phyloP scores from a whole-genome alignment of 37 sponge, comb jelly and placozoan genomes.

The Aplysina aerophoba region DNA sequence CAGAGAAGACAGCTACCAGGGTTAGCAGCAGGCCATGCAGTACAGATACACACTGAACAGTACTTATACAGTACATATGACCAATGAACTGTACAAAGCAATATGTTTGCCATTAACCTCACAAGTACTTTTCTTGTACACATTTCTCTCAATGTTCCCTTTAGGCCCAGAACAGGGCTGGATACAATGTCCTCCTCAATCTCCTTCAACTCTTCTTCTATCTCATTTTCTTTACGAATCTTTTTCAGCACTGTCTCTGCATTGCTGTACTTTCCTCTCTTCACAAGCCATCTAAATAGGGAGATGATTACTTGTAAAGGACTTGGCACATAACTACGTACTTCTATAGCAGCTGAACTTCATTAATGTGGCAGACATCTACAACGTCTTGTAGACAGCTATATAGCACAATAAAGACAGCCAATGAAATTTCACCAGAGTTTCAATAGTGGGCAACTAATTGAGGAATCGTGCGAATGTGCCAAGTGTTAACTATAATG shows the following conservation, averaged over 20 bases:
- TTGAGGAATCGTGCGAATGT: too few relatives aligned
- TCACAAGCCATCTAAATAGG: constrained; percentile 58
- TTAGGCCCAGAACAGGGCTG: neutral
- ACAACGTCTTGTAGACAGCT: too few relatives aligned
- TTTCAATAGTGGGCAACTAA: too few relatives aligned
- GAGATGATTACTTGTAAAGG: neutral
- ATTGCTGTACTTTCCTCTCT: constrained; percentile 40
- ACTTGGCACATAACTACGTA: too few relatives aligned
- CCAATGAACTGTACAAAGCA: too few relatives aligned
- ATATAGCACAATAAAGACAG: too few relatives aligned
- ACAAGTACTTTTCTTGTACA: neutral
- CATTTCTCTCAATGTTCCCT: constrained; percentile 1
- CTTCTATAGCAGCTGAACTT: too few relatives aligned
- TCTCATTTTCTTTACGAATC: constrained; percentile 21
- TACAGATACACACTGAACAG: neutral
- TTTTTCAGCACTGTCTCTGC: constrained; percentile 33
- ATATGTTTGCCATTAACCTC: constrained; percentile 6
- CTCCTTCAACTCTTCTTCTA: constrained; percentile 41
- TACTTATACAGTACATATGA: neutral
- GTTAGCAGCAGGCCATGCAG: constrained; percentile 21
- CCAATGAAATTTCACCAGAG: too few relatives aligned
- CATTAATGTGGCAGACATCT: too few relatives aligned
- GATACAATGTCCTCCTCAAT: constrained; percentile 16
- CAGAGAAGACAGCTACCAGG: neutral
- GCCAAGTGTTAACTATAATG: too few relatives aligned